phyloP scores from a whole-genome alignment of 2,888 invertebrate genomes.

The Oscheius sp. region DNA sequence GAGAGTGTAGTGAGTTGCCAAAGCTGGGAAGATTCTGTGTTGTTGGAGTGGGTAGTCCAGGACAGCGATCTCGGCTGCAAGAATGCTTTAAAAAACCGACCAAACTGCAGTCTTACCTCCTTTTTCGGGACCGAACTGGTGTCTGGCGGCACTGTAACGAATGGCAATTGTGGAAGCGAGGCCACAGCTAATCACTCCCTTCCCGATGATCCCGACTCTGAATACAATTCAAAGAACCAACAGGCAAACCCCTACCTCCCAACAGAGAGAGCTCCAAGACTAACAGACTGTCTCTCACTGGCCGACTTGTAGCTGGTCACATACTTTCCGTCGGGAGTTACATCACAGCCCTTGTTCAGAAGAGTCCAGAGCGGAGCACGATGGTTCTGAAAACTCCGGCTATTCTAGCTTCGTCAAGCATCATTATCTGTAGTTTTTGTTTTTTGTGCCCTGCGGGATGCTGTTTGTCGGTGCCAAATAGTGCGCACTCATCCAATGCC shows the following conservation, averaged over 20 bases:
- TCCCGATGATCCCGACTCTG: constrained; percentile 82
- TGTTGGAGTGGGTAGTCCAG: constrained; percentile 91
- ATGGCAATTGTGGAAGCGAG: constrained; percentile 85
- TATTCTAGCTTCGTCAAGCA: background rate
- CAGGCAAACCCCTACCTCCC: constrained; percentile 43
- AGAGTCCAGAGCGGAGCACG: constrained; percentile 87
- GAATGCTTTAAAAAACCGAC: background rate
- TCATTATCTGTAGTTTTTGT: constrained; percentile 1
- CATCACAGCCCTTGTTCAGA: constrained; percentile 88
- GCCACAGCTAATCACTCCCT: constrained; percentile 79
- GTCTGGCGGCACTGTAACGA: constrained; percentile 86
- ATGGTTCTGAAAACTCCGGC: constrained; percentile 82
- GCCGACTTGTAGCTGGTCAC: constrained; percentile 85
- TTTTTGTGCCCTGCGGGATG: background rate
- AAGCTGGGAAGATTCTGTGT: constrained; percentile 85
- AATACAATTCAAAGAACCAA: constrained; percentile 5
- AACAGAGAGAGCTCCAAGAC: constrained; percentile 55
- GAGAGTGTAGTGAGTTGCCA: constrained; percentile 78
- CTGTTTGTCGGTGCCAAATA: constrained; percentile 5
- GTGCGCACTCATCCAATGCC: constrained; percentile 2
- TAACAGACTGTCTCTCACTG: constrained; percentile 60
- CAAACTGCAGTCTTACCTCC: constrained; percentile 37
- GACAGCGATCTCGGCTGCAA: constrained; percentile 82
- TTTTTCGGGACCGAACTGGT: constrained; percentile 83
- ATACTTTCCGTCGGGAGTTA: constrained; percentile 87